Percentiles rank a stretch among this genome's conserved stretches.
These are phyloP conservation scores for Tenebrio molitor DNA, from an alignment of 1,140 invertebrate genomes.

Conservation along the genomic window DNA sequence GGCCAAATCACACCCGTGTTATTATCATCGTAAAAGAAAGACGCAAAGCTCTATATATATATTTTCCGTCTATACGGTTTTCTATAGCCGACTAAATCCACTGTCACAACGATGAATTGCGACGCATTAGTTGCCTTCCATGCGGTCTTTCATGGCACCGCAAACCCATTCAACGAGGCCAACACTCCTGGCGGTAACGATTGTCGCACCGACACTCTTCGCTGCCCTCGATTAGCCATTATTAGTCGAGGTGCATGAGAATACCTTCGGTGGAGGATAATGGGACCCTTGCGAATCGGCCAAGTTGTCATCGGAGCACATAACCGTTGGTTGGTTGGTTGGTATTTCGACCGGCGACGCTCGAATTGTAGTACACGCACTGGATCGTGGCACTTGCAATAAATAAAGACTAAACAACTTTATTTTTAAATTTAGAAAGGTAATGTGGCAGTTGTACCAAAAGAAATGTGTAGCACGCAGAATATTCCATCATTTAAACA, in stretches of 20 bases:
- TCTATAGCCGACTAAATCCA: conserved; percentile 48
- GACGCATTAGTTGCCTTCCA: conserved; percentile 50
- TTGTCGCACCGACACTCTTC: conserved; percentile 48
- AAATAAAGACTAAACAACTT: conserved; percentile 25
- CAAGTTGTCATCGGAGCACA: neutral
- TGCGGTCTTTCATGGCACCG: conserved; percentile 46
- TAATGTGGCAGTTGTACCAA: conserved; percentile 13
- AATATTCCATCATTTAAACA: conserved; percentile 18
- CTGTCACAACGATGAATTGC: conserved; percentile 53
- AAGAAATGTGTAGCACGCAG: conserved; percentile 11
- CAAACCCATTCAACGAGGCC: conserved; percentile 23
- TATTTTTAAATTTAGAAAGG: conserved; percentile 28
- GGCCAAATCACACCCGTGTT: conserved; percentile 37
- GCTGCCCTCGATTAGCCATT: conserved; percentile 52
- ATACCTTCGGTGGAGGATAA: conserved; percentile 23
- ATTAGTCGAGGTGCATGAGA: conserved; percentile 22
- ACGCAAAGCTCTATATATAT: conserved; percentile 23
- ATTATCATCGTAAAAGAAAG: conserved; percentile 26
- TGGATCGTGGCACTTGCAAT: neutral
- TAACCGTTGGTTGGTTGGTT: neutral
- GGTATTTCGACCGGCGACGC: neutral
- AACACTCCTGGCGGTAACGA: conserved; percentile 32
- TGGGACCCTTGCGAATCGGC: neutral
- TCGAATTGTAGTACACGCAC: too few species aligned
- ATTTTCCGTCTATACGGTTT: conserved; percentile 38